A percentile compares a stretch with the other conserved stretches of the same genome.
phyloP scores from a whole-genome alignment of 2,113 vertebrate species.

The Paradoxurus hermaphroditus region DNA sequence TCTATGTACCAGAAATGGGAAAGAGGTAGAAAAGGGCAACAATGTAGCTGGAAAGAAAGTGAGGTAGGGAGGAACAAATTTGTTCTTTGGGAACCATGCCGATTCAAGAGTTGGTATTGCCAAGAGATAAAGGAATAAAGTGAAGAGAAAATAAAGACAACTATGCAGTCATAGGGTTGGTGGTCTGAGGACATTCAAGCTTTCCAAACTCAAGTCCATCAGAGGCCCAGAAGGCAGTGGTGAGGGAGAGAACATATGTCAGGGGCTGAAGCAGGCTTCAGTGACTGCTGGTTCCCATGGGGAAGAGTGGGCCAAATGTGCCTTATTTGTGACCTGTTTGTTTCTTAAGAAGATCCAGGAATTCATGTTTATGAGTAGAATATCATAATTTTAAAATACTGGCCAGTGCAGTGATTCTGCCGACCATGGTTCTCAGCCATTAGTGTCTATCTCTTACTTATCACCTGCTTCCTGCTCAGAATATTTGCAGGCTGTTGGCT shows the following conservation, averaged over 20 bases:
- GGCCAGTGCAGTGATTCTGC: neutral
- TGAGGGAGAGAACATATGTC: fast-evolving
- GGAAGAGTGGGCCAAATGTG: neutral
- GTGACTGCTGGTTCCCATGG: neutral
- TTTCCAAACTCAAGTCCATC: neutral
- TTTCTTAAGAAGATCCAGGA: neutral
- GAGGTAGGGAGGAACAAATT: neutral
- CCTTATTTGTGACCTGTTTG: neutral
- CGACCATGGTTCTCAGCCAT: neutral
- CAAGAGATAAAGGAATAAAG: neutral
- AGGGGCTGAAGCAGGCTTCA: neutral
- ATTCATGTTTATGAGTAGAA: neutral
- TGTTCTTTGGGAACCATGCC: conserved; percentile 35
- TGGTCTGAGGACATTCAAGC: neutral
- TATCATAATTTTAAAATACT: neutral
- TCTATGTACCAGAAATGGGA: conserved; percentile 57
- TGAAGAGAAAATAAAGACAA: neutral
- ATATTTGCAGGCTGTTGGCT: neutral
- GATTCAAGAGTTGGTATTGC: neutral
- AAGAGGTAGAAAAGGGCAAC: conserved; percentile 42
- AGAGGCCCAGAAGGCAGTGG: no score
- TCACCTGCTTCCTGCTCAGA: neutral
- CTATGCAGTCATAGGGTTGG: neutral
- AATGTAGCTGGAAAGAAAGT: conserved; percentile 52
- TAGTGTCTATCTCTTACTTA: neutral